Conservation (phyloP, 2,797 vertebrate genomes). For the Streptopelia turtur region DNA sequence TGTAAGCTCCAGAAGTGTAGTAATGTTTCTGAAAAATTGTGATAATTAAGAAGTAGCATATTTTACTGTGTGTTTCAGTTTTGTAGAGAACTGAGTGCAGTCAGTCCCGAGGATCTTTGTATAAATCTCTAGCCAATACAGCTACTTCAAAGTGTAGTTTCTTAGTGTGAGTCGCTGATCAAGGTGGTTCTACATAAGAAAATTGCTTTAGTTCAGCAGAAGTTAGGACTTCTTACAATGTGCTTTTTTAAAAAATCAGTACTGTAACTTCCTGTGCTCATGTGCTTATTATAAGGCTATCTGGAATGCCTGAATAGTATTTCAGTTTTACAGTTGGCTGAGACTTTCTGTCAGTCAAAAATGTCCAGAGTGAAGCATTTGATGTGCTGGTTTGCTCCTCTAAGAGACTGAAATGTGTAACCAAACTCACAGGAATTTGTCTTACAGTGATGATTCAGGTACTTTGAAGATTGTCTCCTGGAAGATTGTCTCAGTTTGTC, state of each 20-base stretch:
- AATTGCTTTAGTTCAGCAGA: background rate
- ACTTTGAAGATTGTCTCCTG: background rate
- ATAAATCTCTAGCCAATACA: background rate
- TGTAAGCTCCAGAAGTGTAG: slow-evolving; percentile 1
- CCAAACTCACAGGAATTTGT: background rate
- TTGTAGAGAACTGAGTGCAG: background rate
- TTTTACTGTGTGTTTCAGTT: background rate
- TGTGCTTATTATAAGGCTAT: background rate
- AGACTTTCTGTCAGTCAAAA: background rate
- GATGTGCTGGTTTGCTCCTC: background rate
- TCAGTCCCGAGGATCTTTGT: background rate
- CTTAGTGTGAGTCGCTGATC: background rate
- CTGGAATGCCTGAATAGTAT: background rate
- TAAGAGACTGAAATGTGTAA: background rate
- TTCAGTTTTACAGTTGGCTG: background rate
- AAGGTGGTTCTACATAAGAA: background rate
- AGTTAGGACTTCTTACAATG: background rate
- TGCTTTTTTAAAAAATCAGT: background rate
- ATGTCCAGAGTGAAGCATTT: background rate
- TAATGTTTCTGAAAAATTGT: background rate
- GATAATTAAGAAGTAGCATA: background rate
- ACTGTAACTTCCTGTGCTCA: background rate
- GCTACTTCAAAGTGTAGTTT: background rate
- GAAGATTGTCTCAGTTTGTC: background rate
- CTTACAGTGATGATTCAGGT: background rate